phyloP scores from a whole-genome alignment of 2,113 vertebrate species.

The Chaetodon auriga region DNA sequence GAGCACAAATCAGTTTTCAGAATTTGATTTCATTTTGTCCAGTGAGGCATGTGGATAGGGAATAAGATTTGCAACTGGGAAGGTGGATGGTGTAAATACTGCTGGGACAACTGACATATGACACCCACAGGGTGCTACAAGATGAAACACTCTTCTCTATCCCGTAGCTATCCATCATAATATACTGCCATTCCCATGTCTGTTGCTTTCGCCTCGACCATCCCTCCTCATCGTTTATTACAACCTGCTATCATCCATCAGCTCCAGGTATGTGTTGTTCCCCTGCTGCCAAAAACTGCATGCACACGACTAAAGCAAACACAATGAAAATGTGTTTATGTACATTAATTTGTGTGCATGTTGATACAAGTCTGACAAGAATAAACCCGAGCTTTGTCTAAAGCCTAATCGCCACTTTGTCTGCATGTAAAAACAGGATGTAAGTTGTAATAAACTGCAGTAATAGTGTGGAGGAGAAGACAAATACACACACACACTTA shows the following conservation, averaged over 20 bases:
- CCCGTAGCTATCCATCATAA: conserved; percentile 22
- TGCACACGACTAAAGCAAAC: not conserved
- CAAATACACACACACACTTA: not conserved
- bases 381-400: conserved; percentile 25
- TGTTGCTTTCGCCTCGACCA: not conserved
- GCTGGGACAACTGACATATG: conserved; percentile 54
- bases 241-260: conserved; percentile 13
- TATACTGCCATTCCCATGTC: not conserved
- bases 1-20: not conserved
- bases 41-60: not conserved
- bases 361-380: conserved; percentile 22
- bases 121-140: conserved; percentile 31
- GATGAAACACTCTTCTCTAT: conserved; percentile 24
- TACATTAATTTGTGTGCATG: not conserved
- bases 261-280: not conserved
- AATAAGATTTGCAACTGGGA: not conserved
- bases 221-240: conserved; percentile 12
- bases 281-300: not conserved
- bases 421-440: conserved; percentile 34
- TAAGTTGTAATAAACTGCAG: conserved; percentile 45
- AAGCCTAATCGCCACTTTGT: conserved; percentile 46
- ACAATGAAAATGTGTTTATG: not conserved
- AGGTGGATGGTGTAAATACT: not conserved
- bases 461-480: conserved; percentile 41
- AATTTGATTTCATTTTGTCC: not conserved